Conservation (phyloP, 2,888 invertebrate species). For the Synergus umbraculus region DNA sequence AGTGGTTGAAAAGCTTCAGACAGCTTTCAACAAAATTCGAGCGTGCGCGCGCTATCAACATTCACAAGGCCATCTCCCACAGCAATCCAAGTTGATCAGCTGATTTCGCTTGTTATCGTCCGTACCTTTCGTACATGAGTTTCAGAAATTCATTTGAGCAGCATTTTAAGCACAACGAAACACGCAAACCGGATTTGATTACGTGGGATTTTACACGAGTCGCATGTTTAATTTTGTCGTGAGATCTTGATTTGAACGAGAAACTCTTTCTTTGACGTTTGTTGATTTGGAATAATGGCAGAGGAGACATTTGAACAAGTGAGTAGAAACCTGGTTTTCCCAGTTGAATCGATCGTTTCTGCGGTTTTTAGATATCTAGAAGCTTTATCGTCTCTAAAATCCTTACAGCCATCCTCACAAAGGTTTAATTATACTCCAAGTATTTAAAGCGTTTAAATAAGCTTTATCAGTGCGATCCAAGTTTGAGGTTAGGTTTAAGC, state of each 20-base stretch:
- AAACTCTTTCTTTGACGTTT: slow-evolving; percentile 17
- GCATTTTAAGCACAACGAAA: slow-evolving; percentile 33
- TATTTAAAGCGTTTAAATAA: not conserved
- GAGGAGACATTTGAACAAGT: slow-evolving; percentile 71
- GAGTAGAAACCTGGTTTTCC: slow-evolving; percentile 44
- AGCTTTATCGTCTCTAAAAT: slow-evolving; percentile 14
- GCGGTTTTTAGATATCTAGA: not conserved
- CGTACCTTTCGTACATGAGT: slow-evolving; percentile 2
- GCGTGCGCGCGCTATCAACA: slow-evolving; percentile 20
- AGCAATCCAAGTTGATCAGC: slow-evolving; percentile 26
- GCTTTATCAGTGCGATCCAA: not conserved
- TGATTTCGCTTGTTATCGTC: slow-evolving; percentile 22
- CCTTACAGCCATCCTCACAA: not conserved
- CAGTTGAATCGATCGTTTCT: slow-evolving; percentile 22
- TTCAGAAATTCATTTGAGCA: slow-evolving; percentile 15
- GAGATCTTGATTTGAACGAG: slow-evolving; percentile 24
- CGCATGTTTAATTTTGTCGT: slow-evolving; percentile 39
- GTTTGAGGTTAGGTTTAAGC: slow-evolving; percentile 15
- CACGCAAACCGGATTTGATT: slow-evolving; percentile 38
- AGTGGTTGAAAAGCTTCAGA: not conserved
- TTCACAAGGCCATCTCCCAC: slow-evolving; percentile 20
- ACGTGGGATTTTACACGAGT: slow-evolving; percentile 10
- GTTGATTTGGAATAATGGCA: slow-evolving; percentile 57
- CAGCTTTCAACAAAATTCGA: slow-evolving; percentile 20
- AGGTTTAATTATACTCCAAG: not conserved